Percentiles rank a stretch among this genome's conserved stretches.
Evolutionary conservation across 1,140 invertebrate species (phyloP).

Genomic region (Anoplolepis gracilipes): DNA sequence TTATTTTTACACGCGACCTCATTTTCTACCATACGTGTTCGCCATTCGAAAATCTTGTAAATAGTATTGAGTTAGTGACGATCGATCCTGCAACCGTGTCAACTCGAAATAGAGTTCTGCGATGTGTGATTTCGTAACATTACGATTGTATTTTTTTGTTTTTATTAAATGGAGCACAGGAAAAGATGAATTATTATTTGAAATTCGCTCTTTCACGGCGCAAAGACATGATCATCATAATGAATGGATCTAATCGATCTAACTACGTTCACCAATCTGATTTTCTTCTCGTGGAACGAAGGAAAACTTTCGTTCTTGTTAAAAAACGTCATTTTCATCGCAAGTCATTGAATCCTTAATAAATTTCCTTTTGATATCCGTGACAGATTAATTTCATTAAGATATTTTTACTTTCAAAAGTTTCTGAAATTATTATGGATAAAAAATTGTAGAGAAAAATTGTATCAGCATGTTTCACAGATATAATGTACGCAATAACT

Average conservation of each 20-base stretch:
- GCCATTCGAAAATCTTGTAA: conserved; percentile 40
- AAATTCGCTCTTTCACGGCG: not conserved
- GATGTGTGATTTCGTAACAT: not conserved
- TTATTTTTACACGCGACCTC: conserved; percentile 46
- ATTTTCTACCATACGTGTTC: conserved; percentile 12
- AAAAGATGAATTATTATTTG: not conserved
- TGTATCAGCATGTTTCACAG: not conserved
- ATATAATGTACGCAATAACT: not conserved
- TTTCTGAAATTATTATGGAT: not conserved
- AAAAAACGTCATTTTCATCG: not conserved
- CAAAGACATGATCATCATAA: conserved; percentile 1
- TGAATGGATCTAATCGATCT: conserved; percentile 48
- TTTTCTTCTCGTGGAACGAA: not conserved
- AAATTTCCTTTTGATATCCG: not conserved
- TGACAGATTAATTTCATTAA: not conserved
- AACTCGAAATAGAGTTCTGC: conserved; percentile 28
- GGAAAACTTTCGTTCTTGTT: conserved; percentile 1
- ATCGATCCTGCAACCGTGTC: conserved; percentile 26
- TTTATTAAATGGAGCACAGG: not conserved
- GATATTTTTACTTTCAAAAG: not conserved
- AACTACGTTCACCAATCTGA: not conserved
- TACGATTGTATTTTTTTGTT: not conserved
- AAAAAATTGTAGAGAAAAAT: not conserved
- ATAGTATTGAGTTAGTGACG: conserved; percentile 30
- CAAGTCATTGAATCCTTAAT: not conserved